Percentiles rank a stretch among this genome's conserved stretches.
Evolutionary conservation across 2,797 vertebrate species (phyloP).

Genomic region (Bothrops alternatus): DNA sequence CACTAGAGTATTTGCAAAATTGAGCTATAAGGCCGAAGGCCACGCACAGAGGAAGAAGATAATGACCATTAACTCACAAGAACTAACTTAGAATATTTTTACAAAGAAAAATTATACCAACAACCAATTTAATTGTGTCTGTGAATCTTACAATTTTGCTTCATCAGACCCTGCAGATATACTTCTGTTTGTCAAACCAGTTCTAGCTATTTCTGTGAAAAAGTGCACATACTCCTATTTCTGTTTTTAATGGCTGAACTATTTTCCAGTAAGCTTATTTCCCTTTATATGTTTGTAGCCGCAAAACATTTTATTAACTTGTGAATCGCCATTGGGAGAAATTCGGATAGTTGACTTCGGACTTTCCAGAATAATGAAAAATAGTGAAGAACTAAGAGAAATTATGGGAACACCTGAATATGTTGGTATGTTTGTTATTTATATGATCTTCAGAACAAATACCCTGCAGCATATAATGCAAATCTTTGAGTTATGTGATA

Average conservation of each 20-base stretch:
- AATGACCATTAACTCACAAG: too few relatives aligned
- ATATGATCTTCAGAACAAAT: background rate
- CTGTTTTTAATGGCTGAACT: background rate
- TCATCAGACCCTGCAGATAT: too few relatives aligned
- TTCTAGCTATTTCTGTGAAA: background rate
- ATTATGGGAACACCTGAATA: constrained; percentile 95
- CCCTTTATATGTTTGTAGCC: constrained; percentile 71
- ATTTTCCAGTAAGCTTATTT: background rate
- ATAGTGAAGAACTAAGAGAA: constrained; percentile 85
- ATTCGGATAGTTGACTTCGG: constrained; percentile 93
- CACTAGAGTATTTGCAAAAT: too few relatives aligned
- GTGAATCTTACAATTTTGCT: too few relatives aligned
- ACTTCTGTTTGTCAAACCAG: background rate
- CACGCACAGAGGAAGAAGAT: too few relatives aligned
- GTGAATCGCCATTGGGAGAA: constrained; percentile 81
- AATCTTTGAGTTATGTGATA: background rate
- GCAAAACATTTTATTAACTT: constrained; percentile 90
- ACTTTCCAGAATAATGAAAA: constrained; percentile 86
- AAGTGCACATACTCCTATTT: background rate
- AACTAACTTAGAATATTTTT: too few relatives aligned
- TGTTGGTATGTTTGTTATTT: constrained; percentile 78
- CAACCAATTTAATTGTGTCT: too few relatives aligned
- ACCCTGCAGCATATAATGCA: background rate
- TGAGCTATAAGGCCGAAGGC: too few relatives aligned
- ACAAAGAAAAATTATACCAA: too few relatives aligned